Evolutionary conservation across 2,797 vertebrate genomes (phyloP).

Genomic region (Rhinoraja longicauda): DNA sequence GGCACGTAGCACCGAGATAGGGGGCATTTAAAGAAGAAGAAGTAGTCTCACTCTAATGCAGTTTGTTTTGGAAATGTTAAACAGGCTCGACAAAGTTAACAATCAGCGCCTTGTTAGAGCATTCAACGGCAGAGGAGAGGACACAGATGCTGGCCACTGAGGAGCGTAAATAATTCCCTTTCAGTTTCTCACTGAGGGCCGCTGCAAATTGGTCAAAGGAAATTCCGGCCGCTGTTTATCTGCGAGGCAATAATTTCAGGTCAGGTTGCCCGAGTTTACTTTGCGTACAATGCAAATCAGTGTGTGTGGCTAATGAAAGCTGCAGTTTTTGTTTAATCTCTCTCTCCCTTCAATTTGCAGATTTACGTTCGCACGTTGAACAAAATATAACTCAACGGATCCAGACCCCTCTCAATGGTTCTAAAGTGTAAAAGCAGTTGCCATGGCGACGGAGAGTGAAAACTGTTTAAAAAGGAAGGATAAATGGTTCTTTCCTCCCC

Average conservation of each 20-base stretch:
- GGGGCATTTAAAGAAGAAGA: background rate
- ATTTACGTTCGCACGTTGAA: constrained; percentile 32
- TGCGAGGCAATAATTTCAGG: constrained; percentile 19
- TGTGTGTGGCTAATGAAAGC: background rate
- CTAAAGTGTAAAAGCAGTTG: background rate
- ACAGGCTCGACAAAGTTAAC: constrained; percentile 20
- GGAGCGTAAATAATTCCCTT: constrained; percentile 36
- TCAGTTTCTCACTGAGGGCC: background rate
- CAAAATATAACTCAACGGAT: background rate
- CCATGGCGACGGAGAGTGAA: constrained; percentile 27
- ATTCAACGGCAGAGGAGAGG: background rate
- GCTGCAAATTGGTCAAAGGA: background rate
- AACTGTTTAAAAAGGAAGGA: background rate
- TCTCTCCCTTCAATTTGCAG: background rate
- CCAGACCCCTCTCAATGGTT: background rate
- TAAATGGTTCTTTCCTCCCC: background rate
- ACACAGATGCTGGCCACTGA: background rate
- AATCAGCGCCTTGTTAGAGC: constrained; percentile 12
- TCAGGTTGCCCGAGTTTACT: background rate
- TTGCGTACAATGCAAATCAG: background rate
- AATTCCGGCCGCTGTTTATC: constrained; percentile 18
- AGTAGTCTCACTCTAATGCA: background rate
- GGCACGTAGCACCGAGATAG: background rate
- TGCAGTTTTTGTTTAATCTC: too few species aligned
- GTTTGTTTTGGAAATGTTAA: background rate